Evolutionary conservation across 2,888 invertebrate species (phyloP).

Genomic region (Pelosia muscerda): DNA sequence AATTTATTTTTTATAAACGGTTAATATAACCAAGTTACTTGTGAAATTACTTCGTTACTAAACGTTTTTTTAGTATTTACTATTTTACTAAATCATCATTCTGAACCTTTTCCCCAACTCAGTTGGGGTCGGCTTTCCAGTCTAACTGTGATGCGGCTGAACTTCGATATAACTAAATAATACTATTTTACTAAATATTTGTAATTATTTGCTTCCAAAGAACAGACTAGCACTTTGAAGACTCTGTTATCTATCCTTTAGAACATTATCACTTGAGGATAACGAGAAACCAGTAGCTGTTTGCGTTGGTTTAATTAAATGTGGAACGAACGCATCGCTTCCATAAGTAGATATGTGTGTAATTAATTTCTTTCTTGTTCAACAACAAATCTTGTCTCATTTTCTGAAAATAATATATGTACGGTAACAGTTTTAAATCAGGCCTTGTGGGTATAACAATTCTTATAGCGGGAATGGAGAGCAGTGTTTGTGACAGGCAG

Average conservation of each 20-base stretch:
- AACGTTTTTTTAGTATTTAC: too few species aligned
- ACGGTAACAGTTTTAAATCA: conserved; percentile 52
- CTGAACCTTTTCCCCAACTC: too few species aligned
- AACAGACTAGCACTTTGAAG: conserved; percentile 37
- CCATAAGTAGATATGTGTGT: conserved; percentile 33
- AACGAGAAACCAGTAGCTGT: conserved; percentile 49
- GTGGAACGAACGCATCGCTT: conserved; percentile 39
- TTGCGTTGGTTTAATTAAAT: conserved; percentile 61
- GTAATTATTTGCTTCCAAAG: conserved; percentile 34
- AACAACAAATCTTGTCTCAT: neutral
- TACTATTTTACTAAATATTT: neutral
- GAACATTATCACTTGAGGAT: conserved; percentile 42
- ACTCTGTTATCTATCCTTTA: conserved; percentile 33
- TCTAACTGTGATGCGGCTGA: too few species aligned
- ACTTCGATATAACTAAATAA: too few species aligned
- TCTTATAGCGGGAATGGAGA: conserved; percentile 28
- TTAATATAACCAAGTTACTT: too few species aligned
- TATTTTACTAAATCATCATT: too few species aligned
- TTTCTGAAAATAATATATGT: conserved; percentile 5
- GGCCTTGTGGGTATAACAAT: conserved; percentile 39
- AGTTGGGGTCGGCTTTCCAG: too few species aligned
- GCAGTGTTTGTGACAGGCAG: conserved; percentile 55
- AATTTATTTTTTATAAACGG: too few species aligned
- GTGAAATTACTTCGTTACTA: too few species aligned
- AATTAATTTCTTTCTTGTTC: conserved; percentile 34